Conservation (phyloP, 2,113 vertebrate species). For the Cariama cristata region DNA sequence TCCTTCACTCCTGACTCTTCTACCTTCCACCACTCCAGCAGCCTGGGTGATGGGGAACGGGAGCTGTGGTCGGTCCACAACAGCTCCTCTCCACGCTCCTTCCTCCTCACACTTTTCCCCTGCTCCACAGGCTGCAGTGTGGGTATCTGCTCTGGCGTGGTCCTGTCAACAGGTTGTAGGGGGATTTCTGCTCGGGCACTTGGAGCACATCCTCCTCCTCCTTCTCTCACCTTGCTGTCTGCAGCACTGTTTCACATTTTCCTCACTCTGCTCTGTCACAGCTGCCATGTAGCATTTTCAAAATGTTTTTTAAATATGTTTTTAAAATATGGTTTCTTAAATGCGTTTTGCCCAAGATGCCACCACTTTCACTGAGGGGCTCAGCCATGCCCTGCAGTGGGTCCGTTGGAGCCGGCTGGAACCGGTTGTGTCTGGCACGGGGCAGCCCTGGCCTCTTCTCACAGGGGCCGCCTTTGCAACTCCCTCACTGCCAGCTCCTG, state of each 20-base stretch:
- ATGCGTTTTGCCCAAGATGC: fast-evolving
- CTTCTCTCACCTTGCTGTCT: neutral
- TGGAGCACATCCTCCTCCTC: neutral
- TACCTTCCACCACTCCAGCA: neutral
- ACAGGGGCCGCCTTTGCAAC: fast-evolving
- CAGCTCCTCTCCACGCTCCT: neutral
- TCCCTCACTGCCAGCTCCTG: fast-evolving
- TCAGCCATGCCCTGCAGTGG: fast-evolving
- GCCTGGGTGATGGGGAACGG: neutral
- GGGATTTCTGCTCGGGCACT: neutral
- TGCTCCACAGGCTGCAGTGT: neutral
- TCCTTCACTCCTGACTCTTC: neutral
- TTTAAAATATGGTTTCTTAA: neutral
- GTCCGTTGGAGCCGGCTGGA: too few species aligned
- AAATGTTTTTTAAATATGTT: neutral
- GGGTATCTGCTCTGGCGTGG: fast-evolving
- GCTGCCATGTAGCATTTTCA: neutral
- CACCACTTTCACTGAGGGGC: fast-evolving
- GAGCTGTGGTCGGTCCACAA: fast-evolving
- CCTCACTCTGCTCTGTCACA: neutral
- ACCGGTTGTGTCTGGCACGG: fast-evolving
- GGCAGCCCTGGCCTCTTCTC: neutral
- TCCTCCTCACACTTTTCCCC: neutral
- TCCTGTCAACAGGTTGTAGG: neutral
- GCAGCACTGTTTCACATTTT: neutral